phyloP scores from a whole-genome alignment of 2,888 invertebrate genomes.

The Lysandra coridon region DNA sequence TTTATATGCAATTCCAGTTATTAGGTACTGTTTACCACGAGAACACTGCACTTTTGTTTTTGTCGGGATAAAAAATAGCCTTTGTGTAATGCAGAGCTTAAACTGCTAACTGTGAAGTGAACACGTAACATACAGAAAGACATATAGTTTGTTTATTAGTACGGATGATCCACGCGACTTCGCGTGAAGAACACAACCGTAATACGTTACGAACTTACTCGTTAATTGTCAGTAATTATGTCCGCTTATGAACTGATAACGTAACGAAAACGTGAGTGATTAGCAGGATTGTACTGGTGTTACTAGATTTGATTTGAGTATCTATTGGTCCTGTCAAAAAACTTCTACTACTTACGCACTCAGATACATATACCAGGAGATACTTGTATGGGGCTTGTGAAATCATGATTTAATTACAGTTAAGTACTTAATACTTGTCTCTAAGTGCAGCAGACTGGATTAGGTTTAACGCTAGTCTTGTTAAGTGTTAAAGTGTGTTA shows the following conservation, averaged over 20 bases:
- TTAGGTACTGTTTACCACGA: too few species aligned
- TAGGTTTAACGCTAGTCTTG: too few species aligned
- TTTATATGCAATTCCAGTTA: too few species aligned
- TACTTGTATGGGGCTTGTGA: too few species aligned
- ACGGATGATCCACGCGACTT: neutral
- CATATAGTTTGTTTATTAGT: neutral
- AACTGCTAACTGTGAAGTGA: neutral
- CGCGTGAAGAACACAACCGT: neutral
- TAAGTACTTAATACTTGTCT: too few species aligned
- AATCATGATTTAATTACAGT: too few species aligned
- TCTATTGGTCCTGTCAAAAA: neutral
- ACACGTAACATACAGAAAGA: neutral
- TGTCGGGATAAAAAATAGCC: too few species aligned
- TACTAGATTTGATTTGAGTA: neutral
- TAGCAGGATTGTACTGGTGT: neutral
- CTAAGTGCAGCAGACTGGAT: too few species aligned
- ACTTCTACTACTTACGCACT: too few species aligned
- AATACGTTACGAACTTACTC: constrained; percentile 4
- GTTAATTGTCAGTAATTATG: constrained; percentile 30
- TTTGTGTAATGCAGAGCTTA: neutral
- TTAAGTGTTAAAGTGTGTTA: too few species aligned
- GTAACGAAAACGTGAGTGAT: constrained; percentile 26
- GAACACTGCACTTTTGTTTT: too few species aligned
- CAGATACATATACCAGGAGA: too few species aligned
- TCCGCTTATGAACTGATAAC: constrained; percentile 23